Evolutionary conservation across 92 coral and sea anemone genomes (phyloP).

Genomic region (Palythoa caribaeorum): DNA sequence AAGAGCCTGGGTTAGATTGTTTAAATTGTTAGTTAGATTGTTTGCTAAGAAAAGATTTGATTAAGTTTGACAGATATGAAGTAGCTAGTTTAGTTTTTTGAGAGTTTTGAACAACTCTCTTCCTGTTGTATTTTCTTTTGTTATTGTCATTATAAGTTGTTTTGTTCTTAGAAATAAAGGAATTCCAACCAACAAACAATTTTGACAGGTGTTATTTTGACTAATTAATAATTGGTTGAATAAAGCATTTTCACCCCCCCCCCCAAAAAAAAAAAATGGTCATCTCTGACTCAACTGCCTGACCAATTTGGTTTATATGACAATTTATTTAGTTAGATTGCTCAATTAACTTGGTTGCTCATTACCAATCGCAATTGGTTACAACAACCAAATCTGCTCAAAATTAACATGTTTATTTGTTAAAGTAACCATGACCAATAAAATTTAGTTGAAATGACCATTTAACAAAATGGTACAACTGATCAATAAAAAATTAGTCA

Average conservation of each 20-base stretch:
- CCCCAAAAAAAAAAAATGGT: not conserved
- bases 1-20: slow-evolving; percentile 12
- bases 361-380: slow-evolving; percentile 8
- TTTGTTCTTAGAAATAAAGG: slow-evolving; percentile 2
- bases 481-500: slow-evolving; percentile 4
- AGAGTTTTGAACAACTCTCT: not conserved
- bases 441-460: not conserved
- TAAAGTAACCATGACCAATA: slow-evolving; percentile 4
- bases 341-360: slow-evolving; percentile 1
- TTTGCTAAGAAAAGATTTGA: slow-evolving; percentile 7
- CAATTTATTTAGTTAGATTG: not conserved
- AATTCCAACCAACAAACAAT: not conserved
- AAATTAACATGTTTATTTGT: slow-evolving; percentile 11
- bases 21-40: slow-evolving; percentile 9
- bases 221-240: slow-evolving; percentile 1
- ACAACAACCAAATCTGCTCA: slow-evolving; percentile 16
- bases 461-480: not conserved
- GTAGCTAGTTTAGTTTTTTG: slow-evolving; percentile 3
- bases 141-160: not conserved
- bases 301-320: slow-evolving; percentile 14
- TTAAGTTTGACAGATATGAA: slow-evolving; percentile 2
- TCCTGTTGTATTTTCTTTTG: slow-evolving; percentile 2
- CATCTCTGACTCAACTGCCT: slow-evolving; percentile 11
- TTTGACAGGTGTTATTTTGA: slow-evolving; percentile 7
- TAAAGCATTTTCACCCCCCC: slow-evolving; percentile 6